These are phyloP conservation scores for Caretta caretta DNA, from an alignment of 2,113 vertebrate species.

Conservation along the genomic window DNA sequence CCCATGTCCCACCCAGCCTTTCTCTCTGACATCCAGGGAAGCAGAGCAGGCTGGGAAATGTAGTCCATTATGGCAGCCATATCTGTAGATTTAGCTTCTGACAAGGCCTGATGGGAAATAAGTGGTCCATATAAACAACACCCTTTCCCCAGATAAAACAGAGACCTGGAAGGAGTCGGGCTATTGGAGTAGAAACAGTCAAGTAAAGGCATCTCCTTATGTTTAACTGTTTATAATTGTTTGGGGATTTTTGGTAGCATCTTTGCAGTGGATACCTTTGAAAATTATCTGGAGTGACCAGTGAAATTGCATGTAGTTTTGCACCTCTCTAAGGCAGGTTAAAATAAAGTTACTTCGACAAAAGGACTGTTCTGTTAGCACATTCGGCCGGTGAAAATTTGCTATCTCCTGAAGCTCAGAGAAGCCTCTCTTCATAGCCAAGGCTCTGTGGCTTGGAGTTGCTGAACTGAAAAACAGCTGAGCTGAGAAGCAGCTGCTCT, in stretches of 20 bases:
- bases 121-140: not conserved
- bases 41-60: not conserved
- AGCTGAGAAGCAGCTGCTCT: constrained; percentile 63
- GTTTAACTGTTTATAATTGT: not conserved
- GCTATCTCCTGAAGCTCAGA: not conserved
- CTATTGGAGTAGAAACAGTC: not conserved
- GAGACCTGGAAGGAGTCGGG: not conserved
- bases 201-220: not conserved
- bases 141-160: not conserved
- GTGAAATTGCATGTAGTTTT: not conserved
- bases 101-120: not conserved
- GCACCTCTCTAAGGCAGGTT: not conserved
- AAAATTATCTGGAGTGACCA: not conserved
- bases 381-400: not conserved
- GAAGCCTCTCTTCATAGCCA: not conserved
- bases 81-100: constrained; percentile 5
- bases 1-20: not conserved
- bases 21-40: not conserved
- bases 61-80: not conserved
- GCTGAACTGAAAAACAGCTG: constrained; percentile 10
- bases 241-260: not conserved
- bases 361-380: not conserved
- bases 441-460: constrained; percentile 43
- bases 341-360: not conserved
- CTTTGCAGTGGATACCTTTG: not conserved